phyloP scores from a whole-genome alignment of 2,888 invertebrate species.

The Spodoptera picta region DNA sequence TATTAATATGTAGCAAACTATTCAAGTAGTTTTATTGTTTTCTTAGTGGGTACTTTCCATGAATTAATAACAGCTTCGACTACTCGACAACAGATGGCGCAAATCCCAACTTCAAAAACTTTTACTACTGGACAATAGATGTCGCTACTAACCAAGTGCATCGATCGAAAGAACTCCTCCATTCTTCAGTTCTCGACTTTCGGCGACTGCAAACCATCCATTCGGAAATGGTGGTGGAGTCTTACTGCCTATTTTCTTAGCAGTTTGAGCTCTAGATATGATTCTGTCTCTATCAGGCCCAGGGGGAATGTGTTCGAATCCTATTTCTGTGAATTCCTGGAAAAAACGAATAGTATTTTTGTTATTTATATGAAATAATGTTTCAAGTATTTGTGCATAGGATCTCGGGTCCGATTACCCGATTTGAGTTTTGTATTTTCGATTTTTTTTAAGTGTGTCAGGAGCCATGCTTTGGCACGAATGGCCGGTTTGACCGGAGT shows the following conservation, averaged over 20 bases:
- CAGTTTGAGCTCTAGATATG: slow-evolving; percentile 83
- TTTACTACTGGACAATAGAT: slow-evolving; percentile 39
- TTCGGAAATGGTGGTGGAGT: slow-evolving; percentile 96
- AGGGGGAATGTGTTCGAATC: slow-evolving; percentile 76
- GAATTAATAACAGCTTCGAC: background rate
- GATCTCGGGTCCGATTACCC: no score
- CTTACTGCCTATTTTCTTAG: slow-evolving; percentile 89
- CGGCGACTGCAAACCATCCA: slow-evolving; percentile 95
- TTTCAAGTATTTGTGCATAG: no score
- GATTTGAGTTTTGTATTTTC: no score
- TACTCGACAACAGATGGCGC: slow-evolving; percentile 30
- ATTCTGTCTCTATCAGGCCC: slow-evolving; percentile 68
- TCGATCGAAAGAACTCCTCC: slow-evolving; percentile 89
- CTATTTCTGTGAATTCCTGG: slow-evolving; percentile 85
- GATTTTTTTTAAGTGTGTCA: no score
- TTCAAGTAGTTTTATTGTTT: no score
- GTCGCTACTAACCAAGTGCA: slow-evolving; percentile 88
- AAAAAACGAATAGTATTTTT: slow-evolving; percentile 21
- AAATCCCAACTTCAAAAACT: background rate
- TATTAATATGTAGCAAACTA: no score
- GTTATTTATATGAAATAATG: no score
- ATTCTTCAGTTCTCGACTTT: slow-evolving; percentile 89
- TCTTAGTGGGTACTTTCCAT: no score
- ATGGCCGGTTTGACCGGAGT: no score
- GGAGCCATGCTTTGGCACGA: no score